phyloP scores from a whole-genome alignment of 2,113 vertebrate species.

The Oncorhynchus clarkii region DNA sequence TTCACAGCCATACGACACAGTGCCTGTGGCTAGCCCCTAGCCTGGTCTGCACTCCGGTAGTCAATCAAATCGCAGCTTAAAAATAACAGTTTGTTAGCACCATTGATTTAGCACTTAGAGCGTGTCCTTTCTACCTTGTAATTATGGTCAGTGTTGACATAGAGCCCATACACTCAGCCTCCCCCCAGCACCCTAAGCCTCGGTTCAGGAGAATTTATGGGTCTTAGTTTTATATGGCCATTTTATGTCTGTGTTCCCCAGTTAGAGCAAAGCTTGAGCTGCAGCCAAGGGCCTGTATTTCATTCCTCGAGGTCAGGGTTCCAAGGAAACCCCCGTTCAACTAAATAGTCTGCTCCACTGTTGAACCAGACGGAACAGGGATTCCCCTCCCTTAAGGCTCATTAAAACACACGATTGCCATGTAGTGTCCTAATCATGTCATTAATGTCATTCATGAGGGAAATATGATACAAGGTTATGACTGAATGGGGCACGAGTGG shows the following conservation, averaged over 20 bases:
- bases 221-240: slow-evolving; percentile 73
- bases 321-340: slow-evolving; percentile 67
- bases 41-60: slow-evolving; percentile 53
- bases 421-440: slow-evolving; percentile 49
- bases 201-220: slow-evolving; percentile 73
- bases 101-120: slow-evolving; percentile 81
- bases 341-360: slow-evolving; percentile 26
- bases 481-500: slow-evolving; percentile 40
- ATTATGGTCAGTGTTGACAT: slow-evolving; percentile 80
- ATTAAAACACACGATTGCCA: slow-evolving; percentile 66
- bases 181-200: slow-evolving; percentile 58
- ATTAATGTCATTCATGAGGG: slow-evolving; percentile 60
- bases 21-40: slow-evolving; percentile 61
- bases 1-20: slow-evolving; percentile 68
- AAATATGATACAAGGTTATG: slow-evolving; percentile 38
- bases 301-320: slow-evolving; percentile 72
- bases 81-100: slow-evolving; percentile 79
- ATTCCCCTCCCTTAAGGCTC: slow-evolving; percentile 64
- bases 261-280: slow-evolving; percentile 69
- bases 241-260: slow-evolving; percentile 71
- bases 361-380: slow-evolving; percentile 37
- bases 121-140: slow-evolving; percentile 79
- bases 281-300: slow-evolving; percentile 75
- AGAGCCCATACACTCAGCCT: slow-evolving; percentile 67
- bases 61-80: slow-evolving; percentile 75